Base-by-base conservation (phyloP, 2,888 invertebrate genomes). In the Pterostichus niger region DNA sequence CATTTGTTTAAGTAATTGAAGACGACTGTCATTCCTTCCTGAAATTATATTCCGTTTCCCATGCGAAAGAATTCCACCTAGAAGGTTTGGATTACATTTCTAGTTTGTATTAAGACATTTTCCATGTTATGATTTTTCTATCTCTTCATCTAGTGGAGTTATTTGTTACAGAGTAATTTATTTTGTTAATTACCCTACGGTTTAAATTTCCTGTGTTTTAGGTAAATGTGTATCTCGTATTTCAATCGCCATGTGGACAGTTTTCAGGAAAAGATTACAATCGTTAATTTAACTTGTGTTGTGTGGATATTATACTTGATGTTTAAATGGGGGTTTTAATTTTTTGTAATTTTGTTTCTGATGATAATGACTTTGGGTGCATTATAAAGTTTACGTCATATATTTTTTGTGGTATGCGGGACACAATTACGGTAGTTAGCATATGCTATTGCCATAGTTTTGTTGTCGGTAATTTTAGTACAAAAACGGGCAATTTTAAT, bases 121-220 rank as follows among this genome's bases (percentile, higher is more conserved):
- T 56, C 40, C 56, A 56, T 71, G 68, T 71, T 64, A 64, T 35
- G 64, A 33, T 33, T 49, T 49, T 56, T 56, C 7, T 56, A 56
- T 56, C 56, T 56, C 10, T 17, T 17, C 13, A 56, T 56, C 56
- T 56, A 56, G 56, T 24, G 44, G 68, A 31, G 68, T 71, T 71
- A 40, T 61, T 61, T 61, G 61, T 71, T 71, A 56, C 56, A 44
- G 68, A 71, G 68, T 71, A 71, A 71, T 71, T 71, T 71, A 71
- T 71, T 71, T 71, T 71, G 68, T 71, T 71, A 71, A 71, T 71
- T 71, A 71, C 68, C 68, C 44, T 11, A 24, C 15, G 44, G 56
- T 40, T 56, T 56, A 71, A 71, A 46, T 71, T 71, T 71, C 68
- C 68, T 71, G 68, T 71, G 68, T 71, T 71, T 71, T 71, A 71